Percentiles rank a stretch among this genome's conserved stretches.
These are phyloP conservation scores for Platanista minor DNA, from an alignment of 2,113 vertebrate genomes.

Conservation along the genomic window DNA sequence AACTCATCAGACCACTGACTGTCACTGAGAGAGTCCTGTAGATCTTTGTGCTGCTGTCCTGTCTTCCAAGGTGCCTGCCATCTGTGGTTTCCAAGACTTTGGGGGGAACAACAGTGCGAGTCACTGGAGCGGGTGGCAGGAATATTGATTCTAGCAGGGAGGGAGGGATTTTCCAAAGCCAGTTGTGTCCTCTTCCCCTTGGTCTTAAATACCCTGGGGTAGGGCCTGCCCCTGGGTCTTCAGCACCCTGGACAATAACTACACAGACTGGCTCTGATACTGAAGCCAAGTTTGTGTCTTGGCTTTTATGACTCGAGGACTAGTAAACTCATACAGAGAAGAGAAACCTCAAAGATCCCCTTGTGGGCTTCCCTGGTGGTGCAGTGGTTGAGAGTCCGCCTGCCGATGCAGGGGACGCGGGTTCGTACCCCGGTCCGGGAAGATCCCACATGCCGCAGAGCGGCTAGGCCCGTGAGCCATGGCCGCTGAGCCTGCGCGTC, in stretches of 20 bases:
- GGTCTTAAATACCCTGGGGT: neutral
- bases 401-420: too few species aligned
- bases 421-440: too few species aligned
- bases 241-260: neutral
- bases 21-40: neutral
- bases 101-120: neutral
- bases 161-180: neutral
- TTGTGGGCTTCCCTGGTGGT: too few species aligned
- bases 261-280: too few species aligned
- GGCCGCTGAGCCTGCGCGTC: too few species aligned
- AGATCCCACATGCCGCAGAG: too few species aligned
- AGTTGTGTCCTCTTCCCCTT: neutral
- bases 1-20: too few species aligned
- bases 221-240: too few species aligned
- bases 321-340: neutral
- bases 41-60: neutral
- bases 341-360: neutral
- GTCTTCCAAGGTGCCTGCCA: neutral
- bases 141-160: neutral
- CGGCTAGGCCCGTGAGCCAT: too few species aligned
- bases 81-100: neutral
- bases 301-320: neutral
- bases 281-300: neutral
- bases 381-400: too few species aligned
- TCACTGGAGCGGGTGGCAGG: too few species aligned